Percentiles rank a stretch among this genome's conserved stretches.
Conservation (phyloP, 2,113 vertebrate genomes). For the Rhinolophus ferrumequinum region DNA sequence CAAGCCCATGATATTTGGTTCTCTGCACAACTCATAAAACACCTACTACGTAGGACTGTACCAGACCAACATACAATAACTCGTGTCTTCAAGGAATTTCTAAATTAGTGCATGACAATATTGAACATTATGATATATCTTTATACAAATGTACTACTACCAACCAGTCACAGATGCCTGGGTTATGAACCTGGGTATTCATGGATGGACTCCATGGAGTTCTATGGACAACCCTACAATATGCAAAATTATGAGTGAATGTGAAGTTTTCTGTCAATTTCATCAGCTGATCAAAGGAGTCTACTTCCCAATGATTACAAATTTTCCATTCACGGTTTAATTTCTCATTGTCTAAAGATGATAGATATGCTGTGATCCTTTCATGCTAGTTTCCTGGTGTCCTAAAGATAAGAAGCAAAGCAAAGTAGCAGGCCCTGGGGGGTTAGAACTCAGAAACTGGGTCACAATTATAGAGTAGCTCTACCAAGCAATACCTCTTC, state of each 20-base stretch:
- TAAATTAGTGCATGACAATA: background rate
- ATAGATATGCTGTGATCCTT: background rate
- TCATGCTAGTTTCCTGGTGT: background rate
- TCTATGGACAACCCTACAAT: background rate
- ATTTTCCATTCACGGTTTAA: background rate
- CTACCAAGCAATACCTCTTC: background rate
- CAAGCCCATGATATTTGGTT: background rate
- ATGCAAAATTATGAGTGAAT: background rate
- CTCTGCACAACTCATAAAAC: slow-evolving; percentile 6
- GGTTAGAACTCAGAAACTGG: background rate
- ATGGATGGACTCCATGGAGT: background rate
- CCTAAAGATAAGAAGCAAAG: background rate
- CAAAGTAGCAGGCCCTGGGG: background rate
- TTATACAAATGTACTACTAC: background rate
- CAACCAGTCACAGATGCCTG: background rate
- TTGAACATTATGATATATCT: background rate
- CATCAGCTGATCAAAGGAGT: background rate
- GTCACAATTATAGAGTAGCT: background rate
- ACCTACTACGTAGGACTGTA: background rate
- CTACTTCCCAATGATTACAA: background rate
- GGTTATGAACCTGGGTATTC: background rate
- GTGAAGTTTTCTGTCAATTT: background rate
- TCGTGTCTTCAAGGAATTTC: background rate
- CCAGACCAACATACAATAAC: background rate
- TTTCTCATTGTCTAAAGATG: background rate